A percentile compares a stretch with the other conserved stretches of the same genome.
Conservation (phyloP, 1,140 invertebrate genomes). For the Euwallacea similis region DNA sequence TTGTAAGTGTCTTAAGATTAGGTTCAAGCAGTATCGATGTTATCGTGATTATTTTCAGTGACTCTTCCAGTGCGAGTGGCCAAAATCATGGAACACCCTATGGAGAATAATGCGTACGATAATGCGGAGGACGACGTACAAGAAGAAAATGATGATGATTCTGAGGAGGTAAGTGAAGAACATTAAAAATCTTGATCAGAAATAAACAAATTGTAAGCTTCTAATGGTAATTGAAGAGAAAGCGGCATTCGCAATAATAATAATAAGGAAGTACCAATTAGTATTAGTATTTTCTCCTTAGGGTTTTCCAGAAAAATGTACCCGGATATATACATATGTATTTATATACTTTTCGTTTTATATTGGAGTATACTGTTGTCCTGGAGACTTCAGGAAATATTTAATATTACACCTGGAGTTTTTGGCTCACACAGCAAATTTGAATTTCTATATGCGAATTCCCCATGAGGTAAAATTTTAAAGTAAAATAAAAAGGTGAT, state of each 20-base stretch:
- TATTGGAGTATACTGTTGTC: too few species aligned
- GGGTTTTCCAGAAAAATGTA: too few species aligned
- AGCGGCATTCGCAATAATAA: not conserved
- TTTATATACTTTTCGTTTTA: not conserved
- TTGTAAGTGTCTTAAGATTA: slow-evolving; percentile 21
- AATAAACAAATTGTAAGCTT: not conserved
- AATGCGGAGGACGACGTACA: slow-evolving; percentile 29
- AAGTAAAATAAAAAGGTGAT: too few species aligned
- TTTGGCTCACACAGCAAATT: too few species aligned
- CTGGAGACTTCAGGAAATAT: too few species aligned
- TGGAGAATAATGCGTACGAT: slow-evolving; percentile 19
- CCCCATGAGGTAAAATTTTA: too few species aligned
- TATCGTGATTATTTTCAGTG: slow-evolving; percentile 28
- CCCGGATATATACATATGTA: not conserved
- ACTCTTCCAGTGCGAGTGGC: slow-evolving; percentile 25
- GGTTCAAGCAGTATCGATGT: not conserved
- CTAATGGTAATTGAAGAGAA: not conserved
- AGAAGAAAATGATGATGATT: slow-evolving; percentile 31
- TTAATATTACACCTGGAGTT: too few species aligned
- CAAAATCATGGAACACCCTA: slow-evolving; percentile 26
- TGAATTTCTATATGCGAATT: too few species aligned
- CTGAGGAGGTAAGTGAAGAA: slow-evolving; percentile 25
- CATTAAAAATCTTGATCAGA: not conserved
- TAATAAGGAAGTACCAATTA: not conserved
- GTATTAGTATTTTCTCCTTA: slow-evolving; percentile 4